Evolutionary conservation across 2,888 invertebrate genomes (phyloP).

Genomic region (Lasioglossum vierecki): DNA sequence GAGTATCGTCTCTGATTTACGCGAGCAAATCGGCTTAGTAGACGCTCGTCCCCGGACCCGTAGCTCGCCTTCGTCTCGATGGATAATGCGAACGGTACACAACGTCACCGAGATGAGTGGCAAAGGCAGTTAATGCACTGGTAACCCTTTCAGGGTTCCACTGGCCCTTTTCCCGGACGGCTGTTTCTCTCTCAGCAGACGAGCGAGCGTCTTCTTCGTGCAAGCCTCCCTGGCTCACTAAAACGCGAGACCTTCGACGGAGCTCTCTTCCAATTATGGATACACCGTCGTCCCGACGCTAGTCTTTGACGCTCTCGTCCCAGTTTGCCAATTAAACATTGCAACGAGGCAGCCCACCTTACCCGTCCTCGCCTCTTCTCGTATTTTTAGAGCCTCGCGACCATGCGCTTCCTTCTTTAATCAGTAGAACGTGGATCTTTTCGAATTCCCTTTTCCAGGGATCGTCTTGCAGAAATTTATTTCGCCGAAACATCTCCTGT

Average conservation of each 20-base stretch:
- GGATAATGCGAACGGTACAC: constrained; percentile 66
- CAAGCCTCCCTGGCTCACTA: constrained; percentile 22
- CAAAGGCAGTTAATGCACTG: constrained; percentile 62
- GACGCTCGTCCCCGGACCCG: constrained; percentile 35
- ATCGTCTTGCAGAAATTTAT: background rate
- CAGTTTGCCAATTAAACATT: constrained; percentile 66
- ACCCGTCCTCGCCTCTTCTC: background rate
- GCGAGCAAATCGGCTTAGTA: constrained; percentile 72
- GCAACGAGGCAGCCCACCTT: background rate
- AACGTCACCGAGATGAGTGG: constrained; percentile 53
- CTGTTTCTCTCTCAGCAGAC: constrained; percentile 30
- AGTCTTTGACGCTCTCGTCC: constrained; percentile 57
- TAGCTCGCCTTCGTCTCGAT: constrained; percentile 32
- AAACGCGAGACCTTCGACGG: constrained; percentile 51
- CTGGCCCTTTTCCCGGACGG: constrained; percentile 41
- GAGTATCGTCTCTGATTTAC: constrained; percentile 66
- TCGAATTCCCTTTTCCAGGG: background rate
- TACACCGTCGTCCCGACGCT: constrained; percentile 25
- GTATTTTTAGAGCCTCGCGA: constrained; percentile 6
- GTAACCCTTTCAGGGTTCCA: constrained; percentile 54
- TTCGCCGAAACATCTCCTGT: background rate
- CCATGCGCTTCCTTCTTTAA: background rate
- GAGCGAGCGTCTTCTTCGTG: constrained; percentile 2
- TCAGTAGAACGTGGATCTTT: background rate
- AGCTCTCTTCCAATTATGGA: constrained; percentile 64